Base-by-base conservation (phyloP, 1,140 invertebrate genomes). In the Trichoplusia ni region DNA sequence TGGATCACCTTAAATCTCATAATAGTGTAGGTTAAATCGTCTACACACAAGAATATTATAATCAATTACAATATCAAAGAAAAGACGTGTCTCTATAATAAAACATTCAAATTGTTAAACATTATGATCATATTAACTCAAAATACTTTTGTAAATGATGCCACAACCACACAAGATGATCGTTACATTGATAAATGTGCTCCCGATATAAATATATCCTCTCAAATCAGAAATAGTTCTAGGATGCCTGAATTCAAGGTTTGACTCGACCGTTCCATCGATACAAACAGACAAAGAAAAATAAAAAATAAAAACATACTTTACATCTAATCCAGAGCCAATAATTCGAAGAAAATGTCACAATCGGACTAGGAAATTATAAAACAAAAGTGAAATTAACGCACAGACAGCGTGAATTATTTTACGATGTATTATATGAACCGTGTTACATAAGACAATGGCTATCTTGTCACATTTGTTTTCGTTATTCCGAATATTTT, bases 381-480 rank as follows among this genome's bases (percentile, higher is more conserved):
- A 49, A 49, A 49, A n/a, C 31, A 9, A 19, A 8, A 7, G 40
- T 23, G 19, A 44, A 44, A 49, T 31, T 1, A 33, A 49, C 46
- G 14, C 1, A 33, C 23, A 9, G 46, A 16, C 46, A 33, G 27
- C 11, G 7, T 31, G 8, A 31, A 49, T 19, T 19, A 49, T 49
- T 49, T 18, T 14, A 46, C 5, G 23, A 27, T 23, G 23, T 46
- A 27, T 25, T 14, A 46, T 14, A 27, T 46, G 21, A 7, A 14
- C 27, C 21, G 13, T 23, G 21, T 46, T 16, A 46, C 11, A 46
- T 46, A 27, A 46, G 11, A 27, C 6, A 46, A 14, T 14, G 23
- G 14, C 37, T 46, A 49, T 49, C 46, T 49, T 19, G 46, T 33
- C 27, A 8, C 46, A 49, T 33, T 31, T 49, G 46, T 49, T 49